Evolutionary conservation across 2,888 invertebrate species (phyloP), one percentile per base, ranked within the genome.

Genomic region (Mycalesis mineus): DNA sequence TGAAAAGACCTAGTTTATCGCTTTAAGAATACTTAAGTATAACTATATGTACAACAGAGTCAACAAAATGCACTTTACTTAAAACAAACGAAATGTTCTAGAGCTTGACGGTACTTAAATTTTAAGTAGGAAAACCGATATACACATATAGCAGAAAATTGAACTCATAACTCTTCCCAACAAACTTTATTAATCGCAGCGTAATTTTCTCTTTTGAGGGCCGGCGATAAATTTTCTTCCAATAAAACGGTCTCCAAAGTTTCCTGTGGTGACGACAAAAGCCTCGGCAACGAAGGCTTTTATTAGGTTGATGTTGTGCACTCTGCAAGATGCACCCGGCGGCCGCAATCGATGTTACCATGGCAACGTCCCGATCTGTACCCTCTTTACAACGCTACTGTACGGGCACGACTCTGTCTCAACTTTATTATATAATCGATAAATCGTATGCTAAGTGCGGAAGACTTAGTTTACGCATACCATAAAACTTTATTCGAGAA

Each of bases 311-410:
- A 70, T 69, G 72, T 80, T 77, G 77, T 81, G 82, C 79, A 79
- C 74, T 68, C 67, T 84, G 85, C 84, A 83, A 81, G 84, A 86
- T 85, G 86, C 84, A 81, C 78, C 72, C 65, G 73, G 68, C 74
- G 67, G 61, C 72, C 71, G 69, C 77, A 85, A 86, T 86, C 87
- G 86, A 86, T 86, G 82, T 87, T 70, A 66, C 80, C 77, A 83
- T 84, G 78, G 78, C 72, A 74, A 87, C 87, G 77, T 64, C 67
- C 67, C 72, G 67, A 67, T 68, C 71, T 67, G 58, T 65, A 63
- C 59, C 67, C 65, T 62, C 48, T 65, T 67, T 68, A 67, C 48
- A 58, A 13, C 45, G n/a, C 15, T 29, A 57, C 58, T 45, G n/a
- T n/a, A 33, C 42, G 33, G 13, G 13, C 17, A 36, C 52, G 48